Percentiles rank a stretch among this genome's conserved stretches.
phyloP scores from a whole-genome alignment of 1,140 invertebrate species.

The Hycleus cichorii region DNA sequence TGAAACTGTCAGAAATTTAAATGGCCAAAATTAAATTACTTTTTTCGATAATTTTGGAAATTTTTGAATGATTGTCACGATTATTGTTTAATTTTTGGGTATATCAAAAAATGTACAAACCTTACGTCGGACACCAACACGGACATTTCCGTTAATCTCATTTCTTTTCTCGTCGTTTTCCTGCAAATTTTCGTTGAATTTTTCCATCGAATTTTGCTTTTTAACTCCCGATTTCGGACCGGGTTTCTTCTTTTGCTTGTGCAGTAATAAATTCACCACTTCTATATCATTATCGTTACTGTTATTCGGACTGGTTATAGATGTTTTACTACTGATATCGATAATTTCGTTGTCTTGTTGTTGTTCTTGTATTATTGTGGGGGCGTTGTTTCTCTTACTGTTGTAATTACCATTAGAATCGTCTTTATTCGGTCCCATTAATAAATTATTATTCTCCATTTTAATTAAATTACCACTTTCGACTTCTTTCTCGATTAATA shows the following conservation, averaged over 20 bases:
- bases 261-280: constrained; percentile 1
- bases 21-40: too few relatives aligned
- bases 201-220: constrained; percentile 12
- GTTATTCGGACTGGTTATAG: background rate
- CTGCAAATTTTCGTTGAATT: constrained; percentile 16
- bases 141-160: constrained; percentile 22
- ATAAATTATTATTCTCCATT: constrained; percentile 58
- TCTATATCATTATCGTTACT: background rate
- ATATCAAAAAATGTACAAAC: constrained; percentile 18
- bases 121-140: constrained; percentile 36
- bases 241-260: constrained; percentile 17
- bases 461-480: constrained; percentile 57
- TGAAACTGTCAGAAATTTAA: background rate
- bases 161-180: constrained; percentile 23
- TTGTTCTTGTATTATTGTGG: background rate
- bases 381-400: too few relatives aligned
- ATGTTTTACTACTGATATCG: background rate
- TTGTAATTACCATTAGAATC: background rate
- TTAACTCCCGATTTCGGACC: constrained; percentile 15
- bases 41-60: too few relatives aligned
- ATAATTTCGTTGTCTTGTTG: constrained; percentile 1
- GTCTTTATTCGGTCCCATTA: constrained; percentile 47
- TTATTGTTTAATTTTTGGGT: too few relatives aligned
- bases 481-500: constrained; percentile 59
- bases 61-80: too few relatives aligned